A percentile compares a stretch with the other conserved stretches of the same genome.
Conservation (phyloP, 2,888 invertebrate genomes). For the Dicroscelio sp. region DNA sequence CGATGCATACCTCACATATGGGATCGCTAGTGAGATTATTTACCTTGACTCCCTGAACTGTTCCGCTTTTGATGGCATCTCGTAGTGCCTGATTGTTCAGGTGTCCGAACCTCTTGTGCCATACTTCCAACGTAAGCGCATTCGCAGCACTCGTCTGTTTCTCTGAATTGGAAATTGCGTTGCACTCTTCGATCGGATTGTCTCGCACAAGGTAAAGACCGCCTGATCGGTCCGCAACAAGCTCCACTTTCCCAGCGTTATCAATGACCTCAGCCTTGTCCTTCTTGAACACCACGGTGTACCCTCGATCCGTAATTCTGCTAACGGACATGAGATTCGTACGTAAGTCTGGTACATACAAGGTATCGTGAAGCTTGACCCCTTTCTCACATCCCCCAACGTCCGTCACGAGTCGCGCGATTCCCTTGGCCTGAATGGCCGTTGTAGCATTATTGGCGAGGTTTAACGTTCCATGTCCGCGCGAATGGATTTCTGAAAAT, state of each 20-base stretch:
- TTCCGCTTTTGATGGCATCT: not conserved
- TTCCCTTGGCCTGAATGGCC: slow-evolving; percentile 51
- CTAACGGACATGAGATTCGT: slow-evolving; percentile 36
- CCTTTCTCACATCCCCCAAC: not conserved
- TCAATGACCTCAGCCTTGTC: slow-evolving; percentile 50
- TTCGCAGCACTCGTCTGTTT: no score
- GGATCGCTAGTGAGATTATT: not conserved
- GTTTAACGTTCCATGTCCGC: slow-evolving; percentile 3
- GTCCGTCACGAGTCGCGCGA: not conserved
- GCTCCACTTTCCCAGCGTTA: slow-evolving; percentile 18
- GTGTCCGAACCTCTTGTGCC: no score
- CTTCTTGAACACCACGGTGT: slow-evolving; percentile 47
- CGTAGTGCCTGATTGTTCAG: no score
- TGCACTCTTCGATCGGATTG: not conserved
- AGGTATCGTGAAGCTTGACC: no score
- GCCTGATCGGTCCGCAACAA: slow-evolving; percentile 21
- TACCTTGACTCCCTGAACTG: not conserved
- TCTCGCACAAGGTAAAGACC: not conserved
- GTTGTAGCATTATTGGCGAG: slow-evolving; percentile 52
- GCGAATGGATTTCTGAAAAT: slow-evolving; percentile 51
- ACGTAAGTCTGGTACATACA: not conserved
- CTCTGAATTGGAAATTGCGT: no score
- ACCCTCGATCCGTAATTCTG: slow-evolving; percentile 41
- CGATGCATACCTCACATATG: not conserved
- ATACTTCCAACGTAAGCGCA: no score